A percentile compares a stretch with the other conserved stretches of the same genome.
These are phyloP conservation scores for Chromobotia macracanthus DNA, from an alignment of 2,797 vertebrate species.

Conservation along the genomic window DNA sequence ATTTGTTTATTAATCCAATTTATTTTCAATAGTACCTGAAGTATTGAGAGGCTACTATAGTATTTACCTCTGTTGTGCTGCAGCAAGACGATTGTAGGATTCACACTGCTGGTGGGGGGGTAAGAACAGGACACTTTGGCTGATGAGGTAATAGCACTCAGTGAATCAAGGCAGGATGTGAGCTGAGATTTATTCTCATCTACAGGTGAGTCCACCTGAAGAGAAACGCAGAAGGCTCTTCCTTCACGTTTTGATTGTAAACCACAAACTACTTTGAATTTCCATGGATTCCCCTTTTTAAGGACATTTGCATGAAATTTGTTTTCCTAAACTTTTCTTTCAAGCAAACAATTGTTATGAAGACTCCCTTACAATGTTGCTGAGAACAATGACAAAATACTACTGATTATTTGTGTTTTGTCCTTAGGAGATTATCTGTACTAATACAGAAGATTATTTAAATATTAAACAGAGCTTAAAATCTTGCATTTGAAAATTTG, in stretches of 20 bases:
- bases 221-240: conserved; percentile 37
- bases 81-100: conserved; percentile 92
- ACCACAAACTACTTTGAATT: conserved; percentile 19
- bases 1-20: not conserved
- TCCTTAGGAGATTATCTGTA: not conserved
- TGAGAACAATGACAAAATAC: not conserved
- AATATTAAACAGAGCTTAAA: not conserved
- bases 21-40: not conserved
- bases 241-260: not conserved
- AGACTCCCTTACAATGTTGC: not conserved
- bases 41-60: not conserved
- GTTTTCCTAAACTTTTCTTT: conserved; percentile 2
- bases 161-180: conserved; percentile 69
- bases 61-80: conserved; percentile 94
- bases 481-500: conserved; percentile 11
- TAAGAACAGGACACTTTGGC: conserved; percentile 81
- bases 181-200: conserved; percentile 75
- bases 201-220: conserved; percentile 77
- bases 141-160: conserved; percentile 68
- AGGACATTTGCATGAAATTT: conserved; percentile 21
- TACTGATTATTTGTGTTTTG: not conserved
- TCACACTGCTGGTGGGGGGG: conserved; percentile 87
- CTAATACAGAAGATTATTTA: not conserved
- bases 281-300: not conserved
- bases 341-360: too few species aligned